Percentiles rank a stretch among this genome's conserved stretches.
These are phyloP conservation scores for Liodrosophila aerea DNA, from an alignment of 2,888 invertebrate genomes.

Conservation along the genomic window DNA sequence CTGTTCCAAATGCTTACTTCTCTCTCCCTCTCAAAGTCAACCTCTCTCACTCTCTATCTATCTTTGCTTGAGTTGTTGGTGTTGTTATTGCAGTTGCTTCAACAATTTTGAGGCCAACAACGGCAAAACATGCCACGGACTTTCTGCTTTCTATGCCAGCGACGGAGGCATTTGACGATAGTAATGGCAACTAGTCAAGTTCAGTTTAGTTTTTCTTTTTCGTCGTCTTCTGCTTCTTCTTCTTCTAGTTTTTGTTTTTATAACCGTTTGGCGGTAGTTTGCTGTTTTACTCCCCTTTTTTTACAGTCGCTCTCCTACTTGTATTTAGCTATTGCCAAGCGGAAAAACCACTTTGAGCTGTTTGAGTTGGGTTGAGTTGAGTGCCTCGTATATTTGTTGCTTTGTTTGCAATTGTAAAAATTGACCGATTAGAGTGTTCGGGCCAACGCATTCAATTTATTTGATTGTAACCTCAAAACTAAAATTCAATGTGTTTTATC, in stretches of 20 bases:
- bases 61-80: constrained; percentile 7
- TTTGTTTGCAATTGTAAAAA: constrained; percentile 37
- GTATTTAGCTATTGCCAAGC: constrained; percentile 21
- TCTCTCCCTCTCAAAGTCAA: no score
- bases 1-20: constrained; percentile 53
- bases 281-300: constrained; percentile 3
- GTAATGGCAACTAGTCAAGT: constrained; percentile 44
- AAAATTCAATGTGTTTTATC: constrained; percentile 13
- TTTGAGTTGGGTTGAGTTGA: constrained; percentile 14
- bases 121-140: constrained; percentile 55
- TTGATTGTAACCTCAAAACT: constrained; percentile 3
- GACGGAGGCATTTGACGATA: constrained; percentile 36
- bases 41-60: constrained; percentile 24
- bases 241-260: constrained; percentile 26
- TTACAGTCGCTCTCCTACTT: background rate
- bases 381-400: constrained; percentile 40
- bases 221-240: background rate
- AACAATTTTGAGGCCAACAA: constrained; percentile 54
- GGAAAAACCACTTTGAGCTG: constrained; percentile 47
- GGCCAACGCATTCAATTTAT: constrained; percentile 14
- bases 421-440: constrained; percentile 37
- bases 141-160: constrained; percentile 56
- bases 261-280: constrained; percentile 48
- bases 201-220: constrained; percentile 22
- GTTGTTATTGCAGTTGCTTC: constrained; percentile 28